Evolutionary conservation across 2,113 vertebrate genomes (phyloP).

Genomic region (Zingel zingel): DNA sequence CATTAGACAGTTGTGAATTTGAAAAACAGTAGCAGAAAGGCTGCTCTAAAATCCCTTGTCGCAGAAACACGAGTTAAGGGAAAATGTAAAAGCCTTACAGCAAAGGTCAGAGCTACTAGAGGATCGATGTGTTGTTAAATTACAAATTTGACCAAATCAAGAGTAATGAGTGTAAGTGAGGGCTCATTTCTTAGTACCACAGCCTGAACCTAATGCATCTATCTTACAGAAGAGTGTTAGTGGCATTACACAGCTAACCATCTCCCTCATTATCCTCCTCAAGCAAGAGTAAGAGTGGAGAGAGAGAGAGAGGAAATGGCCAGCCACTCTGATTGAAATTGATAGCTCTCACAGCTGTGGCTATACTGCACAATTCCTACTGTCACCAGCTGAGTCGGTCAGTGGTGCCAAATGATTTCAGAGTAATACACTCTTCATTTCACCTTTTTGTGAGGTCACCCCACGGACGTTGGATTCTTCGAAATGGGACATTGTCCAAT

Average conservation of each 20-base stretch:
- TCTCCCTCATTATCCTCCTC: conserved; percentile 70
- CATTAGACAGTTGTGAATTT: conserved; percentile 41
- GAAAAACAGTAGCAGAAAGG: conserved; percentile 44
- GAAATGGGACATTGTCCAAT: conserved; percentile 11
- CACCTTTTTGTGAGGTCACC: conserved; percentile 26
- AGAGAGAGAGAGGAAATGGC: conserved; percentile 35
- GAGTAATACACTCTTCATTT: conserved; percentile 16
- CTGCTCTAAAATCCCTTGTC: conserved; percentile 29
- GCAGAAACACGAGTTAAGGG: conserved; percentile 37
- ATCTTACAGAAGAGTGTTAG: conserved; percentile 60
- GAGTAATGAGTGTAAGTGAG: conserved; percentile 74
- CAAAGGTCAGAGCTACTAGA: conserved; percentile 70
- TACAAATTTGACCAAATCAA: conserved; percentile 79
- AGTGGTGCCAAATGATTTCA: conserved; percentile 18
- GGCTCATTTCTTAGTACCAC: conserved; percentile 63
- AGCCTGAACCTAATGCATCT: conserved; percentile 67
- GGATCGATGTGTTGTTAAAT: conserved; percentile 81
- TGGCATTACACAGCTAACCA: conserved; percentile 63
- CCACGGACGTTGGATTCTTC: conserved; percentile 12
- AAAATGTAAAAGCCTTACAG: conserved; percentile 67
- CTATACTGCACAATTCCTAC: conserved; percentile 61
- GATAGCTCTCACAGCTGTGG: conserved; percentile 68
- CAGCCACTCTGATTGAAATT: conserved; percentile 69
- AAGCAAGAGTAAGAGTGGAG: conserved; percentile 53
- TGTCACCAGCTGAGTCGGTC: conserved; percentile 44